Evolutionary conservation across 2,888 invertebrate species (phyloP), one percentile per base, ranked within the genome.

Genomic region (Yponomeuta evonymella): DNA sequence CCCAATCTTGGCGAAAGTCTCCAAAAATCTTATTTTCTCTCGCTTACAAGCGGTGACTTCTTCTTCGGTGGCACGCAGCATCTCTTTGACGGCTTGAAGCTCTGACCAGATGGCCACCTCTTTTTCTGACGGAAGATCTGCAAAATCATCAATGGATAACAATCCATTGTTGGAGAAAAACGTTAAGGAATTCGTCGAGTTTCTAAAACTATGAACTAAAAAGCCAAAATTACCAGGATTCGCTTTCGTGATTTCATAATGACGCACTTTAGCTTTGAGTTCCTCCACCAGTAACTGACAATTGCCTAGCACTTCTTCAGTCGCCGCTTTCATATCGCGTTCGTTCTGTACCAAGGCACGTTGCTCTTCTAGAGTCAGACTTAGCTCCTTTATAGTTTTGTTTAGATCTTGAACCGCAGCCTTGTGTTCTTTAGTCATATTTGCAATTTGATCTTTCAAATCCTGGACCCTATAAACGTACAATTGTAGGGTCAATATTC

Each of bases 81-180:
- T 83, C 51, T 90, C 90, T 78, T 91, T 92, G n/a, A 87, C 87
- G 29, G 90, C 86, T 77, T 90, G 87, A 70, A 92, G 74, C 73
- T 92, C 90, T 33, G 91, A 86, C 87, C 87, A 87, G 71, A 91
- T 75, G 74, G 89, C 88, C 82, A 91, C 87, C 80, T 92, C 92
- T 76, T 88, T 81, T 80, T 88, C 87, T 43, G 88, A 87, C 62
- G 89, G 90, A 70, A 88, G 77, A 75, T 89, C 91, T 90, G 72
- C 66, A 80, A 79, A 58, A 48, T 23, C 23, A 23, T 23, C 23
- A 23, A 23, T 1, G 23, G 23, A 23, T 23, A 23, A 23, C 23
- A 23, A 33, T 33, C 33, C 33, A 33, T 4, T 33, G 8, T 43
- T 43, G 43, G 8, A 43, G 6, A 8, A 43, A 43, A 43, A 43